Evolutionary conservation across 2,113 vertebrate genomes (phyloP).

Genomic region (Oxyruncus cristatus): DNA sequence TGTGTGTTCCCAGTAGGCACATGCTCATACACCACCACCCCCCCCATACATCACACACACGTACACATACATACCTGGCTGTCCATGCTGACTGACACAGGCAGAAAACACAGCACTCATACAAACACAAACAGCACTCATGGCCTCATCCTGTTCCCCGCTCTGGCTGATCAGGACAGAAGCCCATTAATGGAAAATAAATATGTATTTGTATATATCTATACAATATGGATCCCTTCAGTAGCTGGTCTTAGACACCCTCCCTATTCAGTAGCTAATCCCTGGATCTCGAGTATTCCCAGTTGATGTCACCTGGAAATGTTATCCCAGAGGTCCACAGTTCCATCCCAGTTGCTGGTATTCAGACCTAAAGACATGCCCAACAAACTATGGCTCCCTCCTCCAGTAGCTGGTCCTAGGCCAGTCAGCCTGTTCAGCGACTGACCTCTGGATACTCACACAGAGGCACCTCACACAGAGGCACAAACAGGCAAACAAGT

Average conservation of each 20-base stretch:
- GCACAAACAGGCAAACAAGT: background rate
- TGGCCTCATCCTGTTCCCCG: background rate
- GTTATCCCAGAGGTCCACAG: background rate
- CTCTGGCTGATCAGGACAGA: background rate
- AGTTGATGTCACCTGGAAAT: background rate
- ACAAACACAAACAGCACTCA: background rate
- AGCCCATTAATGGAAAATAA: background rate
- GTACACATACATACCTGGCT: rapidly evolving
- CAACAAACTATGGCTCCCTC: background rate
- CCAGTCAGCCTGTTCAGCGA: background rate
- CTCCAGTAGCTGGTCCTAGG: background rate
- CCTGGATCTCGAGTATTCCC: background rate
- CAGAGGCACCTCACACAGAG: background rate
- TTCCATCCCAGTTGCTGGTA: background rate
- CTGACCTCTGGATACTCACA: background rate
- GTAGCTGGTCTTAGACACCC: background rate
- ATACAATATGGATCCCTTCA: background rate
- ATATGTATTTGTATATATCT: background rate
- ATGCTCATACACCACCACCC: background rate
- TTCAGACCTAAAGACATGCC: background rate
- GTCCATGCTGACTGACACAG: background rate
- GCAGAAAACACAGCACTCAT: background rate
- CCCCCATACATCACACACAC: background rate
- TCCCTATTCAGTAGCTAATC: background rate
- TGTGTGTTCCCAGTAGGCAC: background rate